phyloP scores from a whole-genome alignment of 2,113 vertebrate genomes.

The Microcebus murinus region DNA sequence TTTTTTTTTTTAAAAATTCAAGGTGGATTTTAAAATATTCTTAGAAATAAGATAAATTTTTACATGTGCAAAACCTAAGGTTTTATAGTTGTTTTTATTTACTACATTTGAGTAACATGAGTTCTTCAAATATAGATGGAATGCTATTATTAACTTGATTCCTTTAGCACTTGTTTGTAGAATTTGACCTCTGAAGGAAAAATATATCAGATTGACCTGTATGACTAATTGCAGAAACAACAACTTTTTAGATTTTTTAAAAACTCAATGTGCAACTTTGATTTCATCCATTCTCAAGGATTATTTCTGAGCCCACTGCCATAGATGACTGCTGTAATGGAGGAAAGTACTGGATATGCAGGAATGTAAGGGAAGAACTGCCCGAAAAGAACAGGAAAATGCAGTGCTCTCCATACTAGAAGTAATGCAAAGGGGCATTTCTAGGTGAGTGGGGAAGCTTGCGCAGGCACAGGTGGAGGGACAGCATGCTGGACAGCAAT shows the following conservation, averaged over 20 bases:
- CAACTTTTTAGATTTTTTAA: not conserved
- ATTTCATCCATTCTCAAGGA: not conserved
- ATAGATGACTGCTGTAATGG: not conserved
- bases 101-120: not conserved
- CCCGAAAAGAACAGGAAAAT: not conserved
- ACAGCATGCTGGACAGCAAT: not conserved
- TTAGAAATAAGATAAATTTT: not conserved
- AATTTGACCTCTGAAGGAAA: not conserved
- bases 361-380: not conserved
- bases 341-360: not conserved
- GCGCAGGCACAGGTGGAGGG: not conserved
- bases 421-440: rapidly evolving
- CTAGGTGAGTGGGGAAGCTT: not conserved
- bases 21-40: not conserved
- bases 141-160: not conserved
- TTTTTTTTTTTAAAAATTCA: not conserved
- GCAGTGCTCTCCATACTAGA: not conserved
- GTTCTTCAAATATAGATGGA: not conserved
- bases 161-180: not conserved
- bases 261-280: not conserved
- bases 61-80: not conserved
- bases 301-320: not conserved
- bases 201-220: not conserved
- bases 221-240: not conserved
- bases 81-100: not conserved